Evolutionary conservation across 2,888 invertebrate species (phyloP), one percentile per base, ranked within the genome.

Genomic region (Phortica okadai): DNA sequence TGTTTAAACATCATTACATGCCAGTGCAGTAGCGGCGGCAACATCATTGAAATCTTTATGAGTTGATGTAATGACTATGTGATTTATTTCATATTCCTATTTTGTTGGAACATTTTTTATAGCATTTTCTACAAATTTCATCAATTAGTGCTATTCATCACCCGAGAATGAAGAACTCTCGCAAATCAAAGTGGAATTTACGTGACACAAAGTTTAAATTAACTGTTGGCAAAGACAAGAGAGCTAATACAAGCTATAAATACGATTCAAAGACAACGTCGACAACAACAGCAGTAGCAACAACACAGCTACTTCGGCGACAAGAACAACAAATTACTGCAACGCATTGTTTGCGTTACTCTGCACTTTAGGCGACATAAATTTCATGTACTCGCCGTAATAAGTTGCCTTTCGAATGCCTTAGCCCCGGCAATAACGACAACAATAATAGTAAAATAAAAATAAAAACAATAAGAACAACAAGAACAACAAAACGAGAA

Each of bases 311-410:
- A 73, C 42, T 42, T 10, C 41, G 59, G 41, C 59, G 54, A 44
- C 21, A 79, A 72, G 80, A 84, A 80, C 81, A 77, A 88, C 88
- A 85, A 88, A 85, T 85, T 85, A 88, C 88, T 88, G 84, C 88
- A 87, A 82, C 87, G 86, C 88, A 85, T 86, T 86, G 88, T 86
- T 84, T 82, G 86, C 85, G 88, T 82, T 82, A 87, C 44, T 73
- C 44, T 73, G 76, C 85, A 72, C 73, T 78, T 85, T 82, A 86
- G 88, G 77, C 88, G 85, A 78, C 80, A 85, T 85, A 81, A 80
- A 83, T 82, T 84, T 77, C 79, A 78, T 83, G 79, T 86, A 85
- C 84, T 59, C 16, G 59, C 59, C 59, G 21, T 16, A 59, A 59
- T 59, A 59, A 59, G 59, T 59, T 59, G 21, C 7, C 59, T 64